Conservation (phyloP, 2,113 vertebrate genomes). For the Oryzias melastigma region DNA sequence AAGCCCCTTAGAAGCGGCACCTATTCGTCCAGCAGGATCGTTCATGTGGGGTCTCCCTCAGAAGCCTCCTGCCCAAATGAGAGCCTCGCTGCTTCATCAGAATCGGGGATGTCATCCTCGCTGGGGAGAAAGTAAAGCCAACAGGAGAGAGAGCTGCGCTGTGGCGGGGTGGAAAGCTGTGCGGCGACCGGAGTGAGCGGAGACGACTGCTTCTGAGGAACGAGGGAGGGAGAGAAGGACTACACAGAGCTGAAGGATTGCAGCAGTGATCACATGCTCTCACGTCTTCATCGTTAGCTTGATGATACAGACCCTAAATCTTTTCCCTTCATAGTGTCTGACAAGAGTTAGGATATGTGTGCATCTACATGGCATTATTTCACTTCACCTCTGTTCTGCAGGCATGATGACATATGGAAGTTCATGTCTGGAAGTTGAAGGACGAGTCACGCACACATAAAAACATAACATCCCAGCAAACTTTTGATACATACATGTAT, state of each 20-base stretch:
- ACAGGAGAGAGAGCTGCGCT: conserved; percentile 52
- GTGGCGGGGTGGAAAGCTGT: conserved; percentile 51
- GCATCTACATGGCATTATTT: no score
- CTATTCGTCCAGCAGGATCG: conserved; percentile 83
- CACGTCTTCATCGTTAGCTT: conserved; percentile 34
- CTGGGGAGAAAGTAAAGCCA: conserved; percentile 84
- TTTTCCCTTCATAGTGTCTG: conserved; percentile 32
- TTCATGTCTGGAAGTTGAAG: not conserved
- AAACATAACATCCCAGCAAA: not conserved
- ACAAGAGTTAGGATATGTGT: no score
- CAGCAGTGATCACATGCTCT: conserved; percentile 57
- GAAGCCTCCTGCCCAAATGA: conserved; percentile 85
- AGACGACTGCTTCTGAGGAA: conserved; percentile 51
- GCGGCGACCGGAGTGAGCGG: conserved; percentile 45
- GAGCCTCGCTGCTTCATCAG: conserved; percentile 89
- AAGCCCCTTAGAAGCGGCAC: conserved; percentile 87
- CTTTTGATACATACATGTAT: not conserved
- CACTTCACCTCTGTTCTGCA: not conserved
- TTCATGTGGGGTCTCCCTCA: conserved; percentile 84
- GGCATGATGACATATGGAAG: no score
- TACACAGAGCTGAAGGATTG: conserved; percentile 63
- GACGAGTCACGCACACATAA: not conserved
- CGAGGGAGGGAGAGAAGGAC: conserved; percentile 48
- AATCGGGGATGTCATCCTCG: conserved; percentile 94
- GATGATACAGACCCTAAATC: conserved; percentile 38